Conservation (phyloP, 2,888 invertebrate genomes). For the Bibio marci region DNA sequence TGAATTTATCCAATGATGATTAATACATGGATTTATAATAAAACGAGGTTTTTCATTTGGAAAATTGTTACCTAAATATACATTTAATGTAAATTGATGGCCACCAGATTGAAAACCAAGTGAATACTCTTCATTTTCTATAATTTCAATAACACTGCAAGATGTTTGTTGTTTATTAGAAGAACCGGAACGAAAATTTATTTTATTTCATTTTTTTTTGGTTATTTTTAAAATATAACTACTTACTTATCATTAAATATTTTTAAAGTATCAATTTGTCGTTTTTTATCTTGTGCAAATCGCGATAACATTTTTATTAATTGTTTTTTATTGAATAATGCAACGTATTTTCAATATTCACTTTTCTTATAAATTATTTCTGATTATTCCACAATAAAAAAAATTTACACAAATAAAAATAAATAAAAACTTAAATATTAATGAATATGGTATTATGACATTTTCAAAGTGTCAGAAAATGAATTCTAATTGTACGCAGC, state of each 20-base stretch:
- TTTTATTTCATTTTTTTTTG: not conserved
- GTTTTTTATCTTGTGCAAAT: too few relatives aligned
- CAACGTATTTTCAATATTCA: too few relatives aligned
- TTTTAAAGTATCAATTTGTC: slow-evolving; percentile 66
- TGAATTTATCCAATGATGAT: slow-evolving; percentile 54
- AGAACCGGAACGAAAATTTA: slow-evolving; percentile 1
- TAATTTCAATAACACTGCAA: slow-evolving; percentile 48
- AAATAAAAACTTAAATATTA: too few relatives aligned
- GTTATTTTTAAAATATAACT: not conserved
- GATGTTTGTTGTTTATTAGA: slow-evolving; percentile 3
- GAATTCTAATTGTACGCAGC: too few relatives aligned
- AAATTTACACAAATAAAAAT: too few relatives aligned
- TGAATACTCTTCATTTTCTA: slow-evolving; percentile 53
- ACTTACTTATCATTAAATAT: slow-evolving; percentile 64
- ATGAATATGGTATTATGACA: too few relatives aligned
- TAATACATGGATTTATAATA: slow-evolving; percentile 44
- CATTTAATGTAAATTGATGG: slow-evolving; percentile 45
- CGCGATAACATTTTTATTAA: too few relatives aligned
- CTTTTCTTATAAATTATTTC: too few relatives aligned
- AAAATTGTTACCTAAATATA: slow-evolving; percentile 50
- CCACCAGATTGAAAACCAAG: slow-evolving; percentile 49
- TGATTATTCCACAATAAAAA: too few relatives aligned
- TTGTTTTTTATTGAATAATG: too few relatives aligned
- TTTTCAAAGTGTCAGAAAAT: too few relatives aligned
- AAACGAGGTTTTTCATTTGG: slow-evolving; percentile 58